Base-by-base conservation (phyloP, 2,888 invertebrate species). In the Drosophila nr. medialis region DNA sequence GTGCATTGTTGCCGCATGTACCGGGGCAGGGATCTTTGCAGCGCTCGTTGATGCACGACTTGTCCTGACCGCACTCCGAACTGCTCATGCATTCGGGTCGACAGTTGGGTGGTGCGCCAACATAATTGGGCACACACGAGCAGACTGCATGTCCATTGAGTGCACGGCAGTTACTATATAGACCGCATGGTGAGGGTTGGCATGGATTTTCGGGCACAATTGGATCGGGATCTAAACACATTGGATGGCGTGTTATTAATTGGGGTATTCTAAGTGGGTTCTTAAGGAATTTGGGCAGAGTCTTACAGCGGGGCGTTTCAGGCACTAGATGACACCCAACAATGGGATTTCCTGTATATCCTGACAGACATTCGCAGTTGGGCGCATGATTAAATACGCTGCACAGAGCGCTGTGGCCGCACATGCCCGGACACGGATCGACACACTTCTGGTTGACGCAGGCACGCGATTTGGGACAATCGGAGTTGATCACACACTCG, bases 341-440 rank as follows among this genome's bases (percentile, higher is more conserved):
- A 62, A 94, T 94, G 21, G 95, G 95, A 91, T 95, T 95, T 78
- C 95, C 95, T 54, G 94, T 94, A 80, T 94, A 95, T 64, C 94
- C 94, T 34, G 93, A 91, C 34, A 94, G 93, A 89, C 95, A 96
- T 72, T 93, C 94, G 86, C 96, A 96, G 82, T 94, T 94, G 6
- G 96, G 95, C 45, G 95, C 94, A 91, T 96, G 96, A 89, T 95
- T 95, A 64, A 95, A 93, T 15, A 95, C 95, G 66, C 80, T 94
- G 94, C 96, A 96, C 87, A 95, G 94, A 8, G 97, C 96, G 90
- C 97, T 96, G 86, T 96, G 93, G 50, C 97, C 97, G 91, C 97
- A 97, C 66, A 96, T 96, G 78, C 97, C 97, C 27, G 95, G 95
- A 88, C 97, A 98, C 13, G 97, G 97, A 93, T 97, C 96, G 85